These are phyloP conservation scores for Lepilemur septentrionalis DNA, from an alignment of 2,797 vertebrate species.

Conservation along the genomic window DNA sequence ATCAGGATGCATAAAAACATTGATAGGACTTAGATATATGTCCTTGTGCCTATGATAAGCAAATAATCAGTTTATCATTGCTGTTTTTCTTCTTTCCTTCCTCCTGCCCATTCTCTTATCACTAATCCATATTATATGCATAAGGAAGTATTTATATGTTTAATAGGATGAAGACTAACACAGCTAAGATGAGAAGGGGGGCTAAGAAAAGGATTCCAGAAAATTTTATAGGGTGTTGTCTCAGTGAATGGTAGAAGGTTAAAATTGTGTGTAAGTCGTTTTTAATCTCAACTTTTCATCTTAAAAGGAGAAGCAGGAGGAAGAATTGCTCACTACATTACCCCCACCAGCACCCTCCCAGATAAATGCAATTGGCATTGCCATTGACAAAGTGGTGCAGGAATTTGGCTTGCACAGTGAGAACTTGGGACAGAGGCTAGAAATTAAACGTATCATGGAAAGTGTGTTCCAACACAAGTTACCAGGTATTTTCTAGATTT, in stretches of 20 bases:
- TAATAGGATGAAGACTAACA: constrained; percentile 27
- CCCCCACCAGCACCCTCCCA: constrained; percentile 89
- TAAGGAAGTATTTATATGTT: neutral
- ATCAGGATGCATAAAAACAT: neutral
- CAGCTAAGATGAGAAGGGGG: constrained; percentile 4
- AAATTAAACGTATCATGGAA: constrained; percentile 90
- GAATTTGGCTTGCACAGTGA: constrained; percentile 89
- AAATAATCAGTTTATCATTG: neutral
- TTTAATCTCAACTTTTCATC: constrained; percentile 64
- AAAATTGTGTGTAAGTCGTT: constrained; percentile 39
- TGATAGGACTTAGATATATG: neutral
- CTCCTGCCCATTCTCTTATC: neutral
- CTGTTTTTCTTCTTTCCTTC: constrained; percentile 11
- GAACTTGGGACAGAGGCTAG: constrained; percentile 88
- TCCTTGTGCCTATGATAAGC: neutral
- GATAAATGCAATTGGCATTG: constrained; percentile 87
- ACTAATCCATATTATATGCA: neutral
- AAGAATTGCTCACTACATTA: constrained; percentile 90
- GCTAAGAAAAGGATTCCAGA: neutral
- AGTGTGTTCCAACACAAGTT: constrained; percentile 88
- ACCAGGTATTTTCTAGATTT: constrained; percentile 87
- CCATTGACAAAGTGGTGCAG: constrained; percentile 87
- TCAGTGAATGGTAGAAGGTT: constrained; percentile 46
- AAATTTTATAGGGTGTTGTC: neutral
- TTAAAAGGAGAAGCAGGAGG: constrained; percentile 91